phyloP scores from a whole-genome alignment of 1,140 invertebrate genomes.

The Antheraea pernyi region DNA sequence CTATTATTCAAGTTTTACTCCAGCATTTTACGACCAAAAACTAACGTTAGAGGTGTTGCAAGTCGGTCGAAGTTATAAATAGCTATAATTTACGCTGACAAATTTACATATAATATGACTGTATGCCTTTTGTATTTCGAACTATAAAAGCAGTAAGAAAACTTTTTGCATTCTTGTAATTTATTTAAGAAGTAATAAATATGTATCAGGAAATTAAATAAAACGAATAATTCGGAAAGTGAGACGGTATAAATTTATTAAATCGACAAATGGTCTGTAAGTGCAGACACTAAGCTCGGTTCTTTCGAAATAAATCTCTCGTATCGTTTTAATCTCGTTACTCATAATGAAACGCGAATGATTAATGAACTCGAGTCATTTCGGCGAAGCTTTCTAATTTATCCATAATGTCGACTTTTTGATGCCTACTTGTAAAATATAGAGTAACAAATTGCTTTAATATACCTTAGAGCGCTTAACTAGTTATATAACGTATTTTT shows the following conservation, averaged over 20 bases:
- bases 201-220: neutral
- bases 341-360: slow-evolving; percentile 14
- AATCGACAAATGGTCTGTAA: neutral
- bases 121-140: too few species aligned
- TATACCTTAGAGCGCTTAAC: neutral
- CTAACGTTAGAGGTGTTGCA: too few species aligned
- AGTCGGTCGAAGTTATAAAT: too few species aligned
- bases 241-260: neutral
- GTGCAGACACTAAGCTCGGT: neutral
- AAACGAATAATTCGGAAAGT: neutral
- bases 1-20: too few species aligned
- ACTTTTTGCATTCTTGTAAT: neutral
- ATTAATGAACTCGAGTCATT: slow-evolving; percentile 17
- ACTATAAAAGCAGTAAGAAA: too few species aligned
- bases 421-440: slow-evolving; percentile 1
- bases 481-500: neutral
- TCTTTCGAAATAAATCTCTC: neutral
- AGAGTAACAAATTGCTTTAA: neutral
- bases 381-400: slow-evolving; percentile 22
- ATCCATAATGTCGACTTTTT: slow-evolving; percentile 18
- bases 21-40: too few species aligned
- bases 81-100: too few species aligned
- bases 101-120: too few species aligned
- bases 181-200: neutral
- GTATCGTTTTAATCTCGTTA: slow-evolving; percentile 12